A percentile compares a stretch with the other conserved stretches of the same genome.
Conservation (phyloP, 2,797 vertebrate genomes). For the Cyprinodon diabolis region DNA sequence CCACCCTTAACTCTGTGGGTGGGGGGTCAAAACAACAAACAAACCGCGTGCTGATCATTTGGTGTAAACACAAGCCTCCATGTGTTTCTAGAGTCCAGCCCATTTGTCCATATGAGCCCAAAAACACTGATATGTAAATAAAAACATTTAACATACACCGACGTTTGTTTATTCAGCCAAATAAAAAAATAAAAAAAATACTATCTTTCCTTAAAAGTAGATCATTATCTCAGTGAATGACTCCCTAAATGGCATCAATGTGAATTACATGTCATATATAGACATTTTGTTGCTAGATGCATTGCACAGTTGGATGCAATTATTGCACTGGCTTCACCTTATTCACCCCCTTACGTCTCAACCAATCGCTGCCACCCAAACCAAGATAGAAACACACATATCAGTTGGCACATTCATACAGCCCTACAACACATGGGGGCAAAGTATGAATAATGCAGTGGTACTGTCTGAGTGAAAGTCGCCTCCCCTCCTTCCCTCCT, state of each 20-base stretch:
- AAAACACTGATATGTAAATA: not conserved
- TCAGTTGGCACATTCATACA: conserved; percentile 58
- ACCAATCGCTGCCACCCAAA: conserved; percentile 62
- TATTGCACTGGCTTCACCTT: conserved; percentile 72
- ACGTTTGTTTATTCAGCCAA: conserved; percentile 7
- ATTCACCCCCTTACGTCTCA: conserved; percentile 51
- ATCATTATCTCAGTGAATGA: conserved; percentile 14
- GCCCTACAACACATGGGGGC: conserved; percentile 66
- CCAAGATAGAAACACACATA: conserved; percentile 45
- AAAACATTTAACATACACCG: not conserved
- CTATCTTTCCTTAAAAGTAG: conserved; percentile 7
- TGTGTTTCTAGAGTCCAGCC: conserved; percentile 8
- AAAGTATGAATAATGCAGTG: conserved; percentile 82
- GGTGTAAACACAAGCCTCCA: conserved; percentile 24
- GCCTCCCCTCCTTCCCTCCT: conserved; percentile 71
- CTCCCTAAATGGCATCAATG: conserved; percentile 30
- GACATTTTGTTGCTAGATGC: conserved; percentile 58
- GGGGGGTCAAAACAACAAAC: conserved; percentile 69
- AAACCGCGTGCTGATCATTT: conserved; percentile 55
- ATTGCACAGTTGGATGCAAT: conserved; percentile 69
- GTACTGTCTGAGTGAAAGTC: conserved; percentile 76
- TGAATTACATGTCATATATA: conserved; percentile 58
- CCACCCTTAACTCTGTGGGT: conserved; percentile 35
- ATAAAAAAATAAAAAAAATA: not conserved
- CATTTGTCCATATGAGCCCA: conserved; percentile 31